Evolutionary conservation across 2,113 vertebrate species (phyloP), one percentile per base, ranked within the genome.

Genomic region (Ciconia stormi): DNA sequence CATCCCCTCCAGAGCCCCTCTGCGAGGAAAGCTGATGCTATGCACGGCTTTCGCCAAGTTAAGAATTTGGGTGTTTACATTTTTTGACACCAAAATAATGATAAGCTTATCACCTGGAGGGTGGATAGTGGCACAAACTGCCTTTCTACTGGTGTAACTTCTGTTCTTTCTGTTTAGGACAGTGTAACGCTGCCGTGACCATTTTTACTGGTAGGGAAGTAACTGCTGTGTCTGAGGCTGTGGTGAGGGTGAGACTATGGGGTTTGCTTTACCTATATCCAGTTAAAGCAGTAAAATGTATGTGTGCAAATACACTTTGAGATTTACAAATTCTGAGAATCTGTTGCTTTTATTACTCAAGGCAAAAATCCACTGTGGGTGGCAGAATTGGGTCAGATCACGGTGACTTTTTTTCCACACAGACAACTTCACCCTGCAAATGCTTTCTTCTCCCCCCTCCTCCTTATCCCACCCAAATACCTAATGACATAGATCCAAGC

Each of bases 1-100:
- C 0, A 0, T 46, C 30, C 27, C 8, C 8, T 36, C 40, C 22
- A 38, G 44, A 81, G 16, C 23, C 55, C 7, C 16, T 73, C 65
- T 46, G 40, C 1, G 2, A 30, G 49, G 70, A 59, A 32, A 73
- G 56, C 29, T 2, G 4, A 42, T 36, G 52, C 10, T 61, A 21
- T 18, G 32, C 17, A 32, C 0, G 4, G 17, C 26, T 77, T 71
- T 63, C 0, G 1, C 42, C 67, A 30, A 32, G 34, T 14, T 27
- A 38, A 47, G 50, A 61, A 56, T 82, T 66, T 6, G 20, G 15
- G 13, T 0, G 0, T 47, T 82, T 55, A 36, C 6, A 8, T 44
- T 46, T 50, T 93, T 67, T 61, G 4, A 19, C 25, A 61, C 6
- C 18, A 61, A 83, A 82, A 38, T 30, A 73, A 36, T 15, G n/a